Base-by-base conservation (phyloP, 2,888 invertebrate genomes). In the Hydropsyche betteni region DNA sequence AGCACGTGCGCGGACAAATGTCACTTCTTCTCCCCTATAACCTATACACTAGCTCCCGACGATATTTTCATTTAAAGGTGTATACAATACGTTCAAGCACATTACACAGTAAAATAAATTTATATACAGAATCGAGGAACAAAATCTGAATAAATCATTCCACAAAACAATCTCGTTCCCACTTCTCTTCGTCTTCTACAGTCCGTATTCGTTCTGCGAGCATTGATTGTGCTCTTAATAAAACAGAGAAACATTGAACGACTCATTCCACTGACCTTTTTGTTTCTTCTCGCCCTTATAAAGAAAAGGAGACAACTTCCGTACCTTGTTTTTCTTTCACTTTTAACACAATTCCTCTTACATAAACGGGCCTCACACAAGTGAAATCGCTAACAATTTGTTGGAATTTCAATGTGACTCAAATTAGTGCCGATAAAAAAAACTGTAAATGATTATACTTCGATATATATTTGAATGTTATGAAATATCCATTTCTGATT, bases 61-160 rank as follows among this genome's bases (percentile, higher is more conserved):
- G 24, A 24, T 24, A 24, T 24, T 24, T 24, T 2, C 24, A 24
- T 24, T 24, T 24, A 24, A 24, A 24, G 24, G 24, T 24, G 24
- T 24, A 24, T n/a, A 64, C 34, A 36, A 33, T 34, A 36, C 64
- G 36, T 36, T n/a, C 36, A 2, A 24, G 24, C 24, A 34, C 64
- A 36, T 12, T 36, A 36, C 12, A 6, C 36, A 5, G 5, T n/a
- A 2, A 24, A 64, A 34, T 10, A 69, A 33, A 69, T 51, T 69
- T 38, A 10, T 44, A 44, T 10, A 44, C 44, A 44, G 44, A 24
- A 24, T 24, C 38, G 44, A 34, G 44, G 38, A 69, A 69, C 69
- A 69, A 69, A 69, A 69, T 69, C 69, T 69, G 69, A 69, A 69
- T 69, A 69, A 69, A 69, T 69, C 69, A 69, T 69, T 69, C 50